Evolutionary conservation across 1,140 invertebrate genomes (phyloP), one percentile per base, ranked within the genome.

Genomic region (Leucophenga varia): DNA sequence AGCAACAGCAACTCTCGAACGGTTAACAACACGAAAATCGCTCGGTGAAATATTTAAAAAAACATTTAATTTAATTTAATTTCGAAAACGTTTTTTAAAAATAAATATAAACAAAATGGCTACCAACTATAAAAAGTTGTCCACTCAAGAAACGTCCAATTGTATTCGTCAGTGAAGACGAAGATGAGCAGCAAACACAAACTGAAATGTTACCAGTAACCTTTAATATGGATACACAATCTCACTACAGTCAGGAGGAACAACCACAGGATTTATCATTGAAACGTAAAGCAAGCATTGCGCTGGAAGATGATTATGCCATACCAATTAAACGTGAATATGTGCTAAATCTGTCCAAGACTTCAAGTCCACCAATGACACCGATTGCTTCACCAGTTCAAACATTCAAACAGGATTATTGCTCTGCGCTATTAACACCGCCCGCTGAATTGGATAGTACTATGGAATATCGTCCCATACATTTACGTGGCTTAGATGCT

Each of bases 81-180:
- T n/a, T n/a, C n/a, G n/a, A 30, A 30, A 30, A 30, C 12, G 3
- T 6, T 16, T 18, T 19, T 22, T 31, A 38, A 43, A 35, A 38
- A 49, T 18, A 51, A 34, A 22, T 43, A 17, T 20, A 30, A 30
- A 53, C 39, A 47, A 20, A 45, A 72, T 72, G 69, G 56, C 60
- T 30, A 42, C 57, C 56, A 91, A 89, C 74, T 92, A 91, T 79
- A 90, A 87, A n/a, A 64, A 86, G 89, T 76, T 92, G 90, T 71
- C 91, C 90, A 71, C 80, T 93, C 20, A 94, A 93, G 77, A 94
- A 93, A 78, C 83, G 90, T 72, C 90, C 90, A 46, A 85, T 92
- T 51, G 78, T 80, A 12, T 78, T 87, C 16, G 60, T 64, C 28
- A 52, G 78, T 81, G 61, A 80, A 79, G 70, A 78, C 78, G 41